These are phyloP conservation scores for Hylia prasina DNA, from an alignment of 2,113 vertebrate species.

Conservation along the genomic window DNA sequence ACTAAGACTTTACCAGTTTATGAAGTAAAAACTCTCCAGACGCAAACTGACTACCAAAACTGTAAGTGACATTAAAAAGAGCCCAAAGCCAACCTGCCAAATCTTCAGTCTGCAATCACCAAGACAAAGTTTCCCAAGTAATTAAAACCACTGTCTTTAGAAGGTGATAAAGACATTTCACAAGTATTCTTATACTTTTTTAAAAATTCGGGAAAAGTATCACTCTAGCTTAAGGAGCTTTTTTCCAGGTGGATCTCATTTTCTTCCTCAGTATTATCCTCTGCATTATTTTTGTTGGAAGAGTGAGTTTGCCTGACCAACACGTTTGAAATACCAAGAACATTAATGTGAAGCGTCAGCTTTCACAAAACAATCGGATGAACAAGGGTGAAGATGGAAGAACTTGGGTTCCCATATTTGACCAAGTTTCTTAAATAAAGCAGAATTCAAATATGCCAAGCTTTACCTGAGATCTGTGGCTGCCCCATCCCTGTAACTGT, in stretches of 20 bases:
- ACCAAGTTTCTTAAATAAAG: background rate
- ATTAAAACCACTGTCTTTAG: background rate
- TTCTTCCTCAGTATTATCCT: background rate
- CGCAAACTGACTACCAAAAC: background rate
- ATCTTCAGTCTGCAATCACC: background rate
- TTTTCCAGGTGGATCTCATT: background rate
- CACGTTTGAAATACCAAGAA: fast-evolving
- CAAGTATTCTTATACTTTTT: background rate
- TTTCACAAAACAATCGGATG: background rate
- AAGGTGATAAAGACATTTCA: background rate
- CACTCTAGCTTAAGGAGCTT: background rate
- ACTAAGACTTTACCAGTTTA: background rate
- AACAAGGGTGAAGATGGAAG: background rate
- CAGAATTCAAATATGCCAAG: background rate
- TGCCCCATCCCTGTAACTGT: background rate
- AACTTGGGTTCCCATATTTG: background rate
- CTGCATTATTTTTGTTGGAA: background rate
- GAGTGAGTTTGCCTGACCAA: background rate
- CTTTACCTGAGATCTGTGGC: background rate
- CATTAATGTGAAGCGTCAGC: background rate
- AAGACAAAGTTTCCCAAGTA: background rate
- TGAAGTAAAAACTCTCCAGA: background rate
- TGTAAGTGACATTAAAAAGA: background rate
- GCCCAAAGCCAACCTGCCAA: background rate
- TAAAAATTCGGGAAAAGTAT: background rate